Conservation (phyloP, 35 echinoderm and acorn worm genomes). For the Strongylocentrotus purpuratus region DNA sequence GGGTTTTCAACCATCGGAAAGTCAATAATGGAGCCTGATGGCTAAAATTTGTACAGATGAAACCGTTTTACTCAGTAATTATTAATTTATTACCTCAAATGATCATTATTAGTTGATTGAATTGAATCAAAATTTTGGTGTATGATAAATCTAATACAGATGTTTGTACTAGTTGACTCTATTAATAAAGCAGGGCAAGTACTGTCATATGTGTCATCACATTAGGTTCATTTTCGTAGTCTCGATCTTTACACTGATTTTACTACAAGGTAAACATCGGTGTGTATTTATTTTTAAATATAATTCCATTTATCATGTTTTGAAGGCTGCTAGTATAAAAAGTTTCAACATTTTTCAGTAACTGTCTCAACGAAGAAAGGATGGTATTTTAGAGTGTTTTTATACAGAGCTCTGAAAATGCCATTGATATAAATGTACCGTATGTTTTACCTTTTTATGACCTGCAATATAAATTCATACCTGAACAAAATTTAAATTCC, state of each 20-base stretch:
- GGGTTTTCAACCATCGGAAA: not conserved
- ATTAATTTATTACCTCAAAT: not conserved
- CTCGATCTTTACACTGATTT: not conserved
- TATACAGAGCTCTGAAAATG: not conserved
- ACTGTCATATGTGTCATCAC: not conserved
- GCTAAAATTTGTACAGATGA: not conserved
- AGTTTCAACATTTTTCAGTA: too few species aligned
- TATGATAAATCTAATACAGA: not conserved
- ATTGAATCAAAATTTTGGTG: not conserved
- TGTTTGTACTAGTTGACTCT: not conserved
- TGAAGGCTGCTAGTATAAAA: too few species aligned
- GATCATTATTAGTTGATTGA: not conserved
- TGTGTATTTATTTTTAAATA: not conserved
- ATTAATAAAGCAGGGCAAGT: not conserved
- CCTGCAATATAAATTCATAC: not conserved
- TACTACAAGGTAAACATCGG: not conserved
- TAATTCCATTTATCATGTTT: too few species aligned
- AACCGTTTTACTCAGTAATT: not conserved
- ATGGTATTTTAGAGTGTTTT: too few species aligned
- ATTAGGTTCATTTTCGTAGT: not conserved
- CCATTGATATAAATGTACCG: not conserved
- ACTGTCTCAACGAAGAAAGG: too few species aligned
- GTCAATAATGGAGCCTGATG: not conserved
- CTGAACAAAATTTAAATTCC: not conserved
- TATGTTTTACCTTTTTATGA: not conserved